Percentiles rank a stretch among this genome's conserved stretches.
phyloP scores from a whole-genome alignment of 2,797 vertebrate genomes.

The Arrhamphus sclerolepis region DNA sequence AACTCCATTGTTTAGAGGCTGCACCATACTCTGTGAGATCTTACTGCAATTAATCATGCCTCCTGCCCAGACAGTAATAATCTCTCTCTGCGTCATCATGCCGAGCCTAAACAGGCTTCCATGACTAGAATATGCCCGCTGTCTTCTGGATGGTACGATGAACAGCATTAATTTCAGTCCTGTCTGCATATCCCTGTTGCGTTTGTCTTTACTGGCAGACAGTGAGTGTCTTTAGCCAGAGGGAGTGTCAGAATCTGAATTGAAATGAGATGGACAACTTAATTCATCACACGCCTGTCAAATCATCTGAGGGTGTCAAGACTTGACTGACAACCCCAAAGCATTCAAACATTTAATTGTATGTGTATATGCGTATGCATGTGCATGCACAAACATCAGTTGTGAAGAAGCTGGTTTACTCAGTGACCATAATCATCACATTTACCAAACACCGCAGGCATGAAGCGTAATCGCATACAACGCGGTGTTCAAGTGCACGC shows the following conservation, averaged over 20 bases:
- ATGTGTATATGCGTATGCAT: constrained; percentile 9
- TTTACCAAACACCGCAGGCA: constrained; percentile 57
- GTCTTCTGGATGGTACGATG: constrained; percentile 36
- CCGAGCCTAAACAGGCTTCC: constrained; percentile 54
- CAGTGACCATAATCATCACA: constrained; percentile 53
- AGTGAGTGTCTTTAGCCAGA: constrained; percentile 34
- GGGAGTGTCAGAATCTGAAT: constrained; percentile 44
- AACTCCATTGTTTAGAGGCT: constrained; percentile 59
- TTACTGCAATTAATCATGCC: constrained; percentile 68
- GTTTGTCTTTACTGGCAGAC: constrained; percentile 33
- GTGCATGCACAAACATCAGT: constrained; percentile 12
- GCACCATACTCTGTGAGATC: constrained; percentile 40
- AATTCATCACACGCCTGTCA: constrained; percentile 50
- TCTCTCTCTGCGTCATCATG: constrained; percentile 59
- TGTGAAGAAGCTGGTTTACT: constrained; percentile 40
- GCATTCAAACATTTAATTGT: constrained; percentile 23
- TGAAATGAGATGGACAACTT: constrained; percentile 55
- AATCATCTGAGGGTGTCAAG: constrained; percentile 43
- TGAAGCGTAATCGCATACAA: constrained; percentile 53
- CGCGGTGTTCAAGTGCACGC: constrained; percentile 52
- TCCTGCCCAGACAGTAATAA: constrained; percentile 66
- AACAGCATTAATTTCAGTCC: constrained; percentile 44
- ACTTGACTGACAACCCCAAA: constrained; percentile 30
- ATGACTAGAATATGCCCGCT: constrained; percentile 54
- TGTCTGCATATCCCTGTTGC: constrained; percentile 19